These are phyloP conservation scores for Bradypodion pumilum DNA, from an alignment of 2,797 vertebrate species.

Conservation along the genomic window DNA sequence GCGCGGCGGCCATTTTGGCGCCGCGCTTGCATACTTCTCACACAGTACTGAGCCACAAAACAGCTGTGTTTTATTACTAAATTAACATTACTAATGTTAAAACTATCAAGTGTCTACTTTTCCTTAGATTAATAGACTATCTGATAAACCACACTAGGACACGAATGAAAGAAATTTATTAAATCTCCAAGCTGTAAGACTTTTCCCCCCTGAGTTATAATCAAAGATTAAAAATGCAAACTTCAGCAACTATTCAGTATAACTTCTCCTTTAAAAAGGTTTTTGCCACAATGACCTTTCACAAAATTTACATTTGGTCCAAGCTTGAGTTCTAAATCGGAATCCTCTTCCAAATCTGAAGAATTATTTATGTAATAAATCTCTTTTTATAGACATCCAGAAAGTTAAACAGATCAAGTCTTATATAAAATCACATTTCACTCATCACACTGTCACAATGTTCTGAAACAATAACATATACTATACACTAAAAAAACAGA, in stretches of 20 bases:
- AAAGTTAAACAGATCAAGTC: neutral
- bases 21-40: neutral
- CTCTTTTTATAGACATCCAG: neutral
- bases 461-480: neutral
- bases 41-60: conserved; percentile 15
- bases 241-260: neutral
- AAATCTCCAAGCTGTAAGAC: conserved; percentile 13
- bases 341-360: neutral
- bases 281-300: neutral
- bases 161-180: neutral
- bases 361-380: neutral
- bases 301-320: neutral
- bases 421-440: neutral
- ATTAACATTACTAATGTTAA: conserved; percentile 18
- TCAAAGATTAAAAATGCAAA: neutral
- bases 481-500: neutral
- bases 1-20: too few species aligned
- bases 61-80: conserved; percentile 45
- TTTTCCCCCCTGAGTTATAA: neutral
- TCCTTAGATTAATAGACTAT: neutral
- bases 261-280: neutral
- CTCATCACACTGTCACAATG: neutral
- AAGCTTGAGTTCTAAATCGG: neutral
- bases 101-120: neutral
- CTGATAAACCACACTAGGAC: neutral